A percentile compares a stretch with the other conserved stretches of the same genome.
Evolutionary conservation across 2,888 invertebrate genomes (phyloP).

Genomic region (Pogonocherus hispidulus): DNA sequence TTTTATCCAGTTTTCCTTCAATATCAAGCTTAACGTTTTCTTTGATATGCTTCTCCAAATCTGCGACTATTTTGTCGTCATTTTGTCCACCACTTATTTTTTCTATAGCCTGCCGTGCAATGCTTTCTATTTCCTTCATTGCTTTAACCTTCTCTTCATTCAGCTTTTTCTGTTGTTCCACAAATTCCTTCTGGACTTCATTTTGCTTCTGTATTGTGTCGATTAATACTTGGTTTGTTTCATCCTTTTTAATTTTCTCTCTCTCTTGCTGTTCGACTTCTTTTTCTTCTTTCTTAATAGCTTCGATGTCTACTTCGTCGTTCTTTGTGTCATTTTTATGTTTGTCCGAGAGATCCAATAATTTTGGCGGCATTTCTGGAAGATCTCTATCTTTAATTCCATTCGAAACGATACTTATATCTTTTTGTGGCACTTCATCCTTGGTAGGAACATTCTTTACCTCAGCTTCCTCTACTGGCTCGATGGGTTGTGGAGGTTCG

Average conservation of each 20-base stretch:
- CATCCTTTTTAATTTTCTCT: conserved; percentile 57
- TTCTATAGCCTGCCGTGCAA: conserved; percentile 65
- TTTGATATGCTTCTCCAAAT: conserved; percentile 15
- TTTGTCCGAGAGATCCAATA: conserved; percentile 10
- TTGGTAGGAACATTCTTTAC: conserved; percentile 30
- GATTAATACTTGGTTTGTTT: conserved; percentile 69
- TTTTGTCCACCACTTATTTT: conserved; percentile 56
- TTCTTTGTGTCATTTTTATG: conserved; percentile 46
- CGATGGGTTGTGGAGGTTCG: conserved; percentile 66
- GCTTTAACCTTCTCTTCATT: conserved; percentile 62
- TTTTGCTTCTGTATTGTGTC: conserved; percentile 79
- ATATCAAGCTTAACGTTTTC: conserved; percentile 9
- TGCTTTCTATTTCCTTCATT: conserved; percentile 63
- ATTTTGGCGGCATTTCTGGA: not conserved
- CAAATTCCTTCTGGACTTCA: conserved; percentile 77
- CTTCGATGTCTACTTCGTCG: conserved; percentile 69
- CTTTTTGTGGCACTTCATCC: conserved; percentile 11
- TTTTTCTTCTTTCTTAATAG: conserved; percentile 67
- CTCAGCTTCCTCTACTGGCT: conserved; percentile 41
- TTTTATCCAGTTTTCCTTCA: not conserved
- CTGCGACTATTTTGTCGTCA: conserved; percentile 44
- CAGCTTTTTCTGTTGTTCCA: conserved; percentile 75
- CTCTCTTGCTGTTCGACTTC: conserved; percentile 67
- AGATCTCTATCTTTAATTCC: not conserved
- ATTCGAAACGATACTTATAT: not conserved